A percentile compares a stretch with the other conserved stretches of the same genome.
Evolutionary conservation across 1,140 invertebrate species (phyloP).

Genomic region (Anoplophora glabripennis): DNA sequence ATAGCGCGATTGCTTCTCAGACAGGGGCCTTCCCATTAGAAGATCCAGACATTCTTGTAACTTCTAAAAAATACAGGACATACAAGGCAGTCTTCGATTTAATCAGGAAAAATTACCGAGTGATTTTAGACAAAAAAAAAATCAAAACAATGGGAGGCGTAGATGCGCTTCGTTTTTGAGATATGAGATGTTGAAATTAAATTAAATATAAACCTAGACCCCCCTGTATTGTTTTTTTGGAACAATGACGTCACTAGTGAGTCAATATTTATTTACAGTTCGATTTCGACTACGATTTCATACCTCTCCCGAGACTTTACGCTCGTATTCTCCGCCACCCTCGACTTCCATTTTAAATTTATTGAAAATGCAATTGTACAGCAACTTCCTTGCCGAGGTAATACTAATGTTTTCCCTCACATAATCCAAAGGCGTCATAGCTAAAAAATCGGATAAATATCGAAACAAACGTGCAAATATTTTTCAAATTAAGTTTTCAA

Average conservation of each 20-base stretch:
- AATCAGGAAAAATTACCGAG: no score
- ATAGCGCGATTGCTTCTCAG: slow-evolving; percentile 48
- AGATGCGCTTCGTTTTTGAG: no score
- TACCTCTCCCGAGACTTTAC: slow-evolving; percentile 43
- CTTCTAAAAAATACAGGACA: slow-evolving; percentile 43
- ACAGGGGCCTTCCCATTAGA: slow-evolving; percentile 60
- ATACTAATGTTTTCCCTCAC: slow-evolving; percentile 58
- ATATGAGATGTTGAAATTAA: background rate
- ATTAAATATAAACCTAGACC: background rate
- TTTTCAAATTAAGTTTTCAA: background rate
- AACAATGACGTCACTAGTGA: no score
- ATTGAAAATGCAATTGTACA: slow-evolving; percentile 58
- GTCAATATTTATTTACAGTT: no score
- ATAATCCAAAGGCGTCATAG: slow-evolving; percentile 61
- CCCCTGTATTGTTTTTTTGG: background rate
- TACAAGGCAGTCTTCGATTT: no score
- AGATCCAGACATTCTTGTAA: slow-evolving; percentile 57
- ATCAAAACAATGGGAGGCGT: no score
- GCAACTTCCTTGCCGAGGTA: slow-evolving; percentile 59
- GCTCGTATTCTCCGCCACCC: slow-evolving; percentile 36
- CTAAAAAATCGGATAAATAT: slow-evolving; percentile 46
- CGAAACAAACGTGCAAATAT: slow-evolving; percentile 3
- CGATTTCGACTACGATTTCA: no score
- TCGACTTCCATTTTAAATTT: slow-evolving; percentile 49
- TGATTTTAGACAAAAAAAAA: no score